Conservation (phyloP, 2,797 vertebrate genomes). For the Gila robusta region DNA sequence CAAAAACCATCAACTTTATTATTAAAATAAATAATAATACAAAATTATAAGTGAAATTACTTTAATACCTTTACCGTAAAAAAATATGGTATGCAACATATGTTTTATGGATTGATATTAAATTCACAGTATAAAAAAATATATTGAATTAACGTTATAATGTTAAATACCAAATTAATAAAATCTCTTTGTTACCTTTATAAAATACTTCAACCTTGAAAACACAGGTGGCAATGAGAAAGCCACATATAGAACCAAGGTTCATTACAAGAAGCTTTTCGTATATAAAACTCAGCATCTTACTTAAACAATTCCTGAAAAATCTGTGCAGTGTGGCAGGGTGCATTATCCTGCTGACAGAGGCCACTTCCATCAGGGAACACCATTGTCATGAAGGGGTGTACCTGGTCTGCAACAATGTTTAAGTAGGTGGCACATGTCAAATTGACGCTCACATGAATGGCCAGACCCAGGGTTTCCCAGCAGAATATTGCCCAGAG, state of each 20-base stretch:
- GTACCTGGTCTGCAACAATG: no score
- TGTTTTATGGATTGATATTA: not conserved
- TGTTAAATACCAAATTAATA: not conserved
- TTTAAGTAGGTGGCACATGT: no score
- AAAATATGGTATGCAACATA: not conserved
- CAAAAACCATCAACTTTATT: not conserved
- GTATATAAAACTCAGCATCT: no score
- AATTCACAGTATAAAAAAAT: not conserved
- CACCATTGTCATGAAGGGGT: no score
- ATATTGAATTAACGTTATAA: not conserved
- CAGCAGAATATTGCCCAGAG: no score
- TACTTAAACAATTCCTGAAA: no score
- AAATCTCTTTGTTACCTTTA: not conserved
- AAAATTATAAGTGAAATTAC: not conserved
- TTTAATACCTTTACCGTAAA: not conserved
- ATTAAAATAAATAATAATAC: not conserved
- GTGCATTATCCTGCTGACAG: no score
- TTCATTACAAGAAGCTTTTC: not conserved
- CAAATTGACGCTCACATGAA: no score
- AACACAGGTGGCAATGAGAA: not conserved
- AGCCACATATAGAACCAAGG: not conserved
- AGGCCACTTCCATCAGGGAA: no score
- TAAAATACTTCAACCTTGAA: not conserved
- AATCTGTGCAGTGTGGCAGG: no score
- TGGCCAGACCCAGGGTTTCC: no score